Evolutionary conservation across 2,797 vertebrate species (phyloP).

Genomic region (Masticophis lateralis): DNA sequence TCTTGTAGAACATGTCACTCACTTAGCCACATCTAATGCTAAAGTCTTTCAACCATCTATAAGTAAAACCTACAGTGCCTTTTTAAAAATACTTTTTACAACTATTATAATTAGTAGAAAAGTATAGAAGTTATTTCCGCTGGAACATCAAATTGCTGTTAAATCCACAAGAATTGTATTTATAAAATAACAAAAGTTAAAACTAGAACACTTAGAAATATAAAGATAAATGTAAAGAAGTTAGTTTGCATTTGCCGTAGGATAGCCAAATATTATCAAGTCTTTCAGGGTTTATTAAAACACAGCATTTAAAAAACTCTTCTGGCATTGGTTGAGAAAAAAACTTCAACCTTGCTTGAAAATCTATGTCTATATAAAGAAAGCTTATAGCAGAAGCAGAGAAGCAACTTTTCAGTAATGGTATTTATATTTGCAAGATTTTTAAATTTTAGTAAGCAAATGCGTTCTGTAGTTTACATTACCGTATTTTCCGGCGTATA

Average conservation of each 20-base stretch:
- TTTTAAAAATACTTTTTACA: neutral
- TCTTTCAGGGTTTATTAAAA: neutral
- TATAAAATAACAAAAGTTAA: neutral
- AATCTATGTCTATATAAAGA: slow-evolving; percentile 28
- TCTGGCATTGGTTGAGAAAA: slow-evolving; percentile 16
- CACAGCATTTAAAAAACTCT: slow-evolving; percentile 32
- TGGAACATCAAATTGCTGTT: neutral
- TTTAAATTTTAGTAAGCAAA: slow-evolving; percentile 23
- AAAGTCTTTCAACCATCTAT: neutral
- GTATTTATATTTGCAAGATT: neutral
- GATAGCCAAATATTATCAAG: slow-evolving; percentile 4
- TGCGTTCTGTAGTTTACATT: neutral
- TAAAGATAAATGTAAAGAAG: neutral
- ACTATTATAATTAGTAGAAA: neutral
- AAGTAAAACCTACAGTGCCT: neutral
- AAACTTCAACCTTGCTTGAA: slow-evolving; percentile 27
- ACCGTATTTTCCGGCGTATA: no score
- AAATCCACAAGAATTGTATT: neutral
- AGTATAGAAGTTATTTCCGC: neutral
- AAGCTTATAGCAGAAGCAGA: slow-evolving; percentile 14
- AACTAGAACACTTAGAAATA: neutral
- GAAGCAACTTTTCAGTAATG: neutral
- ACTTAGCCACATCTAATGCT: neutral
- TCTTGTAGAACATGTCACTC: neutral
- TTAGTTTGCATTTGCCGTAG: neutral